Conservation (phyloP, 2,888 invertebrate genomes). For the Herminia tarsipennalis region DNA sequence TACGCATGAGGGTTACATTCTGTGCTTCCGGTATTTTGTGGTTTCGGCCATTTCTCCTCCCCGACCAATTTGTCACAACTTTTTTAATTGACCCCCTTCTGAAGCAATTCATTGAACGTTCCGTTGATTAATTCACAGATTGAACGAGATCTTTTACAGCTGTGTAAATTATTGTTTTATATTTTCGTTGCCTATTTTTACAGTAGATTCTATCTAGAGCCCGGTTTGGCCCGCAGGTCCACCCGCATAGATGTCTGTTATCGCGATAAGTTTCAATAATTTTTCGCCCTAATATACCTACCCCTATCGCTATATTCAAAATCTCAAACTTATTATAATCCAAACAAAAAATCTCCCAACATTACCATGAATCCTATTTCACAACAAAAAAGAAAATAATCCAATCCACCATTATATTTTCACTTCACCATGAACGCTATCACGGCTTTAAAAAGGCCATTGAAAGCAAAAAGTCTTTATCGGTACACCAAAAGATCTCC, state of each 20-base stretch:
- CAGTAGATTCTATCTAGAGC: too few relatives aligned
- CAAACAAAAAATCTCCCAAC: background rate
- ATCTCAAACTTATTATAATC: background rate
- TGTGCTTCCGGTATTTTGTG: constrained; percentile 5
- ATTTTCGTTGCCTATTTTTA: too few relatives aligned
- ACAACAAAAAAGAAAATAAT: constrained; percentile 6
- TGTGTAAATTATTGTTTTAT: background rate
- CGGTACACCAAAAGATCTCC: constrained; percentile 1
- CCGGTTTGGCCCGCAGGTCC: too few relatives aligned
- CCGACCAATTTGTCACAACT: constrained; percentile 37
- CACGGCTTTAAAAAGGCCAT: constrained; percentile 13
- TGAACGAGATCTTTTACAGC: constrained; percentile 3
- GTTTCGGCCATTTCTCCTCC: constrained; percentile 16
- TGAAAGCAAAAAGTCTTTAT: constrained; percentile 13
- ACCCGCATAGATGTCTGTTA: too few relatives aligned
- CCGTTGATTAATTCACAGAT: constrained; percentile 27
- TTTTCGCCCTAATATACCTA: too few relatives aligned
- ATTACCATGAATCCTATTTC: background rate
- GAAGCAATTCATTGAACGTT: constrained; percentile 18
- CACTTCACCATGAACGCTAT: constrained; percentile 18
- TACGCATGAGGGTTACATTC: too few relatives aligned
- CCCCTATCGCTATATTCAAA: background rate
- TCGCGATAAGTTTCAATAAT: too few relatives aligned
- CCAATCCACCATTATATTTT: constrained; percentile 19
- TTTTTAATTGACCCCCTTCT: constrained; percentile 39